Conservation (phyloP, 2,797 vertebrate species). For the Hemibagrus guttatus region DNA sequence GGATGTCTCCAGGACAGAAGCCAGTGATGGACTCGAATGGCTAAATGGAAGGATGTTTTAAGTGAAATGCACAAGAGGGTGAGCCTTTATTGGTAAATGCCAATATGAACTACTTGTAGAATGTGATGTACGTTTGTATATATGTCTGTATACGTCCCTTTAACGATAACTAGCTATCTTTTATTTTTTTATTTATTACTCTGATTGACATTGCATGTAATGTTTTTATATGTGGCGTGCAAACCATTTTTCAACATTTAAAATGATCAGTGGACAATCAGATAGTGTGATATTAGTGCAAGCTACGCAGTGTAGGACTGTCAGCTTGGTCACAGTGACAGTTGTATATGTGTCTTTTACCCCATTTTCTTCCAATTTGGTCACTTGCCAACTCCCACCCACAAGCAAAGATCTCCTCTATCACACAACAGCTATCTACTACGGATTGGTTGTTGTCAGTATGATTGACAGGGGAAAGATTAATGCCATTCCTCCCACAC, state of each 20-base stretch:
- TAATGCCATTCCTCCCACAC: not conserved
- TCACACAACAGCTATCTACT: conserved; percentile 11
- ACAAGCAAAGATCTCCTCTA: not conserved
- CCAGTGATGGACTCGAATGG: conserved; percentile 55
- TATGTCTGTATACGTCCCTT: not conserved
- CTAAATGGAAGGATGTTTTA: conserved; percentile 66
- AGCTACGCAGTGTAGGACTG: not conserved
- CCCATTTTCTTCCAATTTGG: not conserved
- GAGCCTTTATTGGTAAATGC: conserved; percentile 65
- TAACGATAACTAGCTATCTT: not conserved
- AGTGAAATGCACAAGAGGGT: conserved; percentile 62
- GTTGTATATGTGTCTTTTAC: not conserved
- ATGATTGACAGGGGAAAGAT: conserved; percentile 10
- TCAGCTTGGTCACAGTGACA: not conserved
- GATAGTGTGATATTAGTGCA: not conserved
- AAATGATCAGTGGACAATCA: not conserved
- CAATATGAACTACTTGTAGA: conserved; percentile 60
- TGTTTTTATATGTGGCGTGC: not conserved
- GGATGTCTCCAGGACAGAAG: conserved; percentile 39
- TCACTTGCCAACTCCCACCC: conserved; percentile 4
- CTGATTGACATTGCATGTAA: not conserved
- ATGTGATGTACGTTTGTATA: not conserved
- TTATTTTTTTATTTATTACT: not conserved
- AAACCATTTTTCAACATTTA: not conserved
- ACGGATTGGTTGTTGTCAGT: conserved; percentile 11